Evolutionary conservation across 2,888 invertebrate species (phyloP), one percentile per base, ranked within the genome.

Genomic region (Epinotia demarniana): DNA sequence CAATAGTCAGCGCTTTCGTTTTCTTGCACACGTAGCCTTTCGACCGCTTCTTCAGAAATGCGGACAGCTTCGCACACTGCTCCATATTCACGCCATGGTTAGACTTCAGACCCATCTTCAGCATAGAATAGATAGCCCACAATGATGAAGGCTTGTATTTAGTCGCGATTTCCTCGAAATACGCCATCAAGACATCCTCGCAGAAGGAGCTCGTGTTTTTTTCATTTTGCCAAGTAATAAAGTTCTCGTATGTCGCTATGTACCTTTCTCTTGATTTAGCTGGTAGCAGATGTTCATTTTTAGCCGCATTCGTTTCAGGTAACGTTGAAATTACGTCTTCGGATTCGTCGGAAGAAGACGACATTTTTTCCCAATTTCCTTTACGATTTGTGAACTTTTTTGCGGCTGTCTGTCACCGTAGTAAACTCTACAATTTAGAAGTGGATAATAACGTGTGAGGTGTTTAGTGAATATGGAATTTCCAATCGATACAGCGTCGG

Each of bases 61-160:
- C 23, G 2, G 13, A 6, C 27, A 74, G 18, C 9, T 46, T 62
- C 0, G 0, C 16, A 19, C 63, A 69, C 5, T 63, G 1, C 16
- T 63, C 33, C 46, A 74, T 74, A 46, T 57, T 46, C 0, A 74
- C 8, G 46, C 55, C 11, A 46, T 74, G 11, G 19, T 57, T 63
- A 0, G 46, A 16, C 6, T 63, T 69, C 1, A 74, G 6, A 3
- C 57, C 55, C 13, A 5, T 27, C 19, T 74, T 74, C 18, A 74
- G n/a, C 73, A 74, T 74, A 0, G 68, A 74, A 27, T 74, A 69
- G 19, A 57, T 69, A 0, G 68, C 18, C 73, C 62, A 69, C 4
- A 74, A 9, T 4, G 68, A 62, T 9, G 62, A 43, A 12, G 73
- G 68, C 16, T 73, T 73, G 39, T 73, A 68, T 68, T 68, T 68